Evolutionary conservation across 2,888 invertebrate genomes (phyloP), one percentile per base, ranked within the genome.

Genomic region (Drosophila paucipuncta): DNA sequence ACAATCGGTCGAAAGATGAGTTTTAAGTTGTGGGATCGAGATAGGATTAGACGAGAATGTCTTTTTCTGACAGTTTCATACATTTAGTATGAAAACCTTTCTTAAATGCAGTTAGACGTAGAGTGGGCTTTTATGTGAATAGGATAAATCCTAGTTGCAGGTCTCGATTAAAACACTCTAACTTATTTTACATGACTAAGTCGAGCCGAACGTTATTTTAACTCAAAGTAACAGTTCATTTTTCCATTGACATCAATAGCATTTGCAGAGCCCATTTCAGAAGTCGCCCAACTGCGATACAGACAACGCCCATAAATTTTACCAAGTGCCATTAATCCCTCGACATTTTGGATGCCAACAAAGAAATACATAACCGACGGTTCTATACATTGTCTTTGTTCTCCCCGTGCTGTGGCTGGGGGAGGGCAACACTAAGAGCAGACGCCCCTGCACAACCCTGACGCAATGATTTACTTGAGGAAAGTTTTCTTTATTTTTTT

Each of bases 321-420:
- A 68, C 70, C 68, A 72, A 80, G 70, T 86, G 89, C 82, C 85
- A 86, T 86, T 86, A 89, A 86, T 89, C 86, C 77, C 68, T 78
- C 85, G 85, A 84, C 89, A 89, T 85, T 89, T 80, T 77, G 73
- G 59, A 69, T 79, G 73, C 70, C 73, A 70, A 69, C 58, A 67
- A 53, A 30, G 55, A 64, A 68, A 72, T 61, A 73, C 47, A 66
- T 67, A 60, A 52, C 55, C 62, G 55, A 35, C 64, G 54, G 41
- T 61, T 61, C 58, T 39, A 68, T 57, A 54, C 53, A 78, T 61
- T 50, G 57, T 62, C 74, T 76, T 82, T 83, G 82, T 71, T 66
- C 43, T 53, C 35, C 6, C 7, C 6, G 25, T 2, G 33, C 39
- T 39, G 25, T 4, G 33, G 9, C 2, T 25, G 49, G 25, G n/a